Base-by-base conservation (phyloP, 1,140 invertebrate species). In the Heliothis virescens region DNA sequence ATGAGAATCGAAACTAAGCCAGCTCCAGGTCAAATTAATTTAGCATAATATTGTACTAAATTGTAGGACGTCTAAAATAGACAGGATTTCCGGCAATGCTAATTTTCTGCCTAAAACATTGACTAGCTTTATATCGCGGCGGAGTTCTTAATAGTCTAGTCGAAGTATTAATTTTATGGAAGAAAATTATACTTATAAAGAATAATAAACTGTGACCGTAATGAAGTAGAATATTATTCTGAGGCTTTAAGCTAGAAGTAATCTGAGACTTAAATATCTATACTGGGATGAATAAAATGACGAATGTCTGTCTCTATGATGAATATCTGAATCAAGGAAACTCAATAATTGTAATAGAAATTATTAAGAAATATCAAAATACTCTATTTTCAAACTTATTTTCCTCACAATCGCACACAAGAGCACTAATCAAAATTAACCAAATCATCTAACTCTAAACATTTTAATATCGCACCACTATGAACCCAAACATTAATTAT, bases 401-500 rank as follows among this genome's bases (percentile, higher is more conserved):
- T 34, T 1, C 3, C 34, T 34, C 3, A 34, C 3, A 5, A 34
- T 34, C 3, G 7, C 34, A 3, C 34, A 34, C 34, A 41, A 4
- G 0, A 7, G 34, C 34, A 41, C 34, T 9, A 41, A 41, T 41
- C 34, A 41, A 41, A 41, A 41, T 53, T 53, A 15, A 53, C 52
- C 52, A 9, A 7, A 53, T 53, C 15, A 53, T n/a, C 52, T n/a
- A 60, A 3, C 18, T 13, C 57, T 60, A 41, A 57, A 16, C n/a
- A 41, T 75, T 53, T 63, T 34, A 63, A 53, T 53, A 53, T 53
- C 26, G 52, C 41, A 52, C 0, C 48, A 63, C 41, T 62, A 52
- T 2, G 21, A 76, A 76, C 52, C 10, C 26, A 11, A 65, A 65
- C 65, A 76, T 76, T 76, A 76, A 72, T 79, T 79, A 79, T 62